These are phyloP conservation scores for Bombyx mori DNA, from an alignment of 1,140 invertebrate genomes.

Conservation along the genomic window ASM3026992v2 NC_085124.1:12646501-12647000, in stretches of 20 bases:
- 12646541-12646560: conserved; percentile 21
- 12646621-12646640: conserved; percentile 77
- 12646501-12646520: conserved; percentile 42
- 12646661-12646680: conserved; percentile 13
- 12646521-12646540: conserved; percentile 32
- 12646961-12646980: background rate
- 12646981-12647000: conserved; percentile 3
- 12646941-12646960: background rate
- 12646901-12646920: background rate
- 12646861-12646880: conserved; percentile 59
- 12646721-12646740: conserved; percentile 21
- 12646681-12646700: conserved; percentile 9
- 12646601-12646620: conserved; percentile 74
- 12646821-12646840: conserved; percentile 62
- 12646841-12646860: conserved; percentile 70
- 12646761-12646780: conserved; percentile 19
- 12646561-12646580: conserved; percentile 17
- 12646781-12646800: conserved; percentile 9
- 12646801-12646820: conserved; percentile 37
- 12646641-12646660: conserved; percentile 75
- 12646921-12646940: background rate
- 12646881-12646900: conserved; percentile 7
- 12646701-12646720: conserved; percentile 10
- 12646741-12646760: conserved; percentile 44
- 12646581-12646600: conserved; percentile 67